Base-by-base conservation (phyloP, 2,888 invertebrate species). In the Drosophila maculinotata region DNA sequence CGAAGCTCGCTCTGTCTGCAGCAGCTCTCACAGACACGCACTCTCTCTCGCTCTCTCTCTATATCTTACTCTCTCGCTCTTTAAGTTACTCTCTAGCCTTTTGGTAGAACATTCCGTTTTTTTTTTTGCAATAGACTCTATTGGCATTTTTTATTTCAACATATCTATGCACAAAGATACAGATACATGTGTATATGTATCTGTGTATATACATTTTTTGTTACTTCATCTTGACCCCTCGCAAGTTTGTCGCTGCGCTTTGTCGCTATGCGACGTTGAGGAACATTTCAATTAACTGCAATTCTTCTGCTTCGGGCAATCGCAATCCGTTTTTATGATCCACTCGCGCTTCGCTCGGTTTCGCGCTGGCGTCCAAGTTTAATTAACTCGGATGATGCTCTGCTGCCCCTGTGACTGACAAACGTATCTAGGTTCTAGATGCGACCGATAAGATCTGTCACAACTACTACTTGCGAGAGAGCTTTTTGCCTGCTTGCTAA, bases 251-350 rank as follows among this genome's bases (percentile, higher is more conserved):
- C 30, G 45, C 33, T 73, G 64, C 64, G 56, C 52, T 73, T 74
- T 74, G 72, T 72, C 75, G 75, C 75, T 69, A 63, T 73, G 68
- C 57, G 51, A 44, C 45, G 45, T 60, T 47, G 69, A 76, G 69
- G 76, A 89, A 89, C 89, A 89, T 89, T 89, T 89, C 89, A 89
- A 89, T 89, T 89, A 89, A 89, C 77, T 89, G 90, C 89, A 88
- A 82, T 80, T 81, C 70, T 83, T 76, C 60, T 66, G 69, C 64
- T 66, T 69, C 51, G 52, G 45, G 54, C 62, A 62, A 67, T 60
- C 79, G 68, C 80, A 73, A 75, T 76, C 76, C 71, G 72, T 76
- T 76, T 73, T 76, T 69, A 68, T 79, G 85, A 81, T 85, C 85
- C 77, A 79, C 68, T 62, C 74, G 28, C 15, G 35, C 79, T 23